Base-by-base conservation (phyloP, 1,140 invertebrate species). In the Pantala flavescens region DNA sequence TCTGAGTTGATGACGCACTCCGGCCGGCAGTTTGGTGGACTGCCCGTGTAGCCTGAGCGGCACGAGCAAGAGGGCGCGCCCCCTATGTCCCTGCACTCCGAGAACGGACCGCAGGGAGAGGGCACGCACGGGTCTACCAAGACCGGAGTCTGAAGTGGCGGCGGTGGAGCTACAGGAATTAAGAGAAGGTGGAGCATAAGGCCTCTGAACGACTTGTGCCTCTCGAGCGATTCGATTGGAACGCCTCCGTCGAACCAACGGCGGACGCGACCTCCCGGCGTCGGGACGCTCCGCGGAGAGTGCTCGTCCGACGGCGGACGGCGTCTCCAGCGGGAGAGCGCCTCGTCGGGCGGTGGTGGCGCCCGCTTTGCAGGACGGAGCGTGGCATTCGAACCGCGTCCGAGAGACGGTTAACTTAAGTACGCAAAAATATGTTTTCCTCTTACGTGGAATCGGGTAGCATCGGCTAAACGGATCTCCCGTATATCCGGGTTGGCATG, bases 1-100 rank as follows among this genome's bases (percentile, higher is more conserved):
- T 92, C 90, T 0, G 89, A 84, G 81, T 91, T 90, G 21, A 90
- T 86, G 7, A 86, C 84, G 83, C 91, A 93, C 81, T 93, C 91
- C 42, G 90, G 89, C 78, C 88, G 84, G 77, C 90, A 91, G 78
- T 88, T 89, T 28, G 90, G 90, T 75, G 90, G 89, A 76, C 83
- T 86, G 73, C 91, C 91, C n/a, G 88, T 83, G 77, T 89, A 91
- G 49, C 83, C 88, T 16, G 85, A 76, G 77, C 87, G 82, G 78
- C 91, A 93, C 24, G 88, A 87, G 78, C 91, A 93, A 0, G 88
- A 88, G 0, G 89, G 86, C 73, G 86, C 83, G 74, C 86, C 86
- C 72, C 88, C 86, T 70, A 86, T 82, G 75, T 87, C 82, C 77
- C 87, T 84, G 80, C 92, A 94, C 78, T 90, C 84, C 7, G 89